phyloP scores from a whole-genome alignment of 2,113 vertebrate genomes.

The Cyphomyrus plagiostoma region DNA sequence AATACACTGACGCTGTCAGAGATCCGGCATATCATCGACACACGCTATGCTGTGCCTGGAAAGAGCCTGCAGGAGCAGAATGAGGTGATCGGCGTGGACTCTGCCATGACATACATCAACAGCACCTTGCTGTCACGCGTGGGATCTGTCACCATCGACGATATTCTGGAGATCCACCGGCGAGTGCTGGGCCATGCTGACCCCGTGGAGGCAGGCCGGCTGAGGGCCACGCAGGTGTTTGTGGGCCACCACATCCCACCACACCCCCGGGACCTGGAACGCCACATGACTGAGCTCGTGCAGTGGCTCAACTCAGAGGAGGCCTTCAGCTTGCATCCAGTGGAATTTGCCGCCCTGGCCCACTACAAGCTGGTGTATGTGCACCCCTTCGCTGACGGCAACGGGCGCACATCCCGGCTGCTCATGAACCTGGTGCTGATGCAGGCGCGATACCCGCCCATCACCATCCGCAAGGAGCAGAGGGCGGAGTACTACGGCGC shows the following conservation, averaged over 20 bases:
- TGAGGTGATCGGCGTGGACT: conserved; percentile 89
- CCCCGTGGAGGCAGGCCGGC: conserved; percentile 81
- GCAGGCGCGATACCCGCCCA: conserved; percentile 87
- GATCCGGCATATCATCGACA: conserved; percentile 94
- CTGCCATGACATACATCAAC: conserved; percentile 88
- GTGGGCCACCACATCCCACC: conserved; percentile 94
- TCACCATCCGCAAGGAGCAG: conserved; percentile 93
- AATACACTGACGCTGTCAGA: conserved; percentile 89
- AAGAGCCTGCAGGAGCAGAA: conserved; percentile 94
- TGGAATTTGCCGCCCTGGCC: conserved; percentile 84
- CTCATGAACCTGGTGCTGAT: conserved; percentile 94
- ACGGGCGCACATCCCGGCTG: conserved; percentile 83
- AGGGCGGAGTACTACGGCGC: conserved; percentile 81
- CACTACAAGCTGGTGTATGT: conserved; percentile 97
- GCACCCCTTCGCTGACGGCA: conserved; percentile 90
- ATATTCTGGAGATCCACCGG: conserved; percentile 85
- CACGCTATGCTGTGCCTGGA: conserved; percentile 82
- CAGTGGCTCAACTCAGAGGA: conserved; percentile 96
- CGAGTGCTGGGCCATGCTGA: conserved; percentile 90
- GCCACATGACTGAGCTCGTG: conserved; percentile 83
- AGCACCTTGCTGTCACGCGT: conserved; percentile 75
- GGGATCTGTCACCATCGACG: conserved; percentile 63
- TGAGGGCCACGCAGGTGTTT: conserved; percentile 82
- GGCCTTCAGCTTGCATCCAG: conserved; percentile 79
- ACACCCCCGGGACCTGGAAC: conserved; percentile 76